Conservation (phyloP, 1,140 invertebrate species). For the Ylistrum balloti region DNA sequence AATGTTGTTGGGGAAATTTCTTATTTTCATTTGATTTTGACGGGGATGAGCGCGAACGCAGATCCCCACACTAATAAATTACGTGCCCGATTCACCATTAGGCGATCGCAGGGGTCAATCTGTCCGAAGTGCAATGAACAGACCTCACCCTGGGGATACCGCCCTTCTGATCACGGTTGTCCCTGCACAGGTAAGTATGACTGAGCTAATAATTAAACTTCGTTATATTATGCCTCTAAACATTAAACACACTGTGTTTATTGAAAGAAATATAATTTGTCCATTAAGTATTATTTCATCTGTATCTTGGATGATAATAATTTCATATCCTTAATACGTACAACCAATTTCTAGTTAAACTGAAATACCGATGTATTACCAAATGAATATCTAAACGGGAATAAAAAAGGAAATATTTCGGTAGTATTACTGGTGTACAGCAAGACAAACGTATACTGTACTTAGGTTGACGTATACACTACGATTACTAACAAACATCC, state of each 20-base stretch:
- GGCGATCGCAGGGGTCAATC: slow-evolving; percentile 8
- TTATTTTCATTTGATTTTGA: not conserved
- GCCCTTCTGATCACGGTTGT: slow-evolving; percentile 4
- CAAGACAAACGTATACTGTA: not conserved
- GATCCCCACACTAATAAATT: slow-evolving; percentile 17
- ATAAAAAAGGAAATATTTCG: not conserved
- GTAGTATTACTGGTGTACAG: not conserved
- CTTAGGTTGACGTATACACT: no score
- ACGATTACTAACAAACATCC: no score
- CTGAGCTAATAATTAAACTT: not conserved
- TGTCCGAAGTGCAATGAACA: not conserved
- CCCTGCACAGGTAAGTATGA: slow-evolving; percentile 15
- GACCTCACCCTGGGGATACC: slow-evolving; percentile 11
- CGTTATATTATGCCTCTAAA: no score
- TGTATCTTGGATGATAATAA: no score
- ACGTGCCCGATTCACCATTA: not conserved
- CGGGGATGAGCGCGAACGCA: slow-evolving; percentile 36
- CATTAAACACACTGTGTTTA: no score
- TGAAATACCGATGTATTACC: no score
- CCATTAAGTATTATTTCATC: no score
- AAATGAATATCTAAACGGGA: no score
- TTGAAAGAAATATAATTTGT: no score
- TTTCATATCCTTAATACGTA: no score
- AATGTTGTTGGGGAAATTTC: no score
- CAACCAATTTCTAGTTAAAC: no score